Percentiles rank a stretch among this genome's conserved stretches.
Conservation (phyloP, 2,113 vertebrate species). For the Columbina picui region DNA sequence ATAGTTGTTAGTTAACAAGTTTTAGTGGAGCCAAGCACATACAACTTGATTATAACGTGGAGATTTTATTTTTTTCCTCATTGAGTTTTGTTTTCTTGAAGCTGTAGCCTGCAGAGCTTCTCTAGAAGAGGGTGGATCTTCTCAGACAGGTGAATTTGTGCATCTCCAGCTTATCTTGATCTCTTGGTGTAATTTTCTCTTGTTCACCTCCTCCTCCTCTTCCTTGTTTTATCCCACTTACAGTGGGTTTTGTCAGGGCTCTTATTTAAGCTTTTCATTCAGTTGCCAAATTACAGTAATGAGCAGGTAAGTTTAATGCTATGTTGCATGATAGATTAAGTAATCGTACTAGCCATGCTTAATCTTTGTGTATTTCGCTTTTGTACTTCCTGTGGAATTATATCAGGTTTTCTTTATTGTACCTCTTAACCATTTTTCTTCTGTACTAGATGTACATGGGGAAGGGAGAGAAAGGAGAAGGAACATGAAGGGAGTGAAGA, state of each 20-base stretch:
- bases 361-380: background rate
- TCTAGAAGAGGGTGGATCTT: background rate
- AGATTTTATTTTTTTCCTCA: background rate
- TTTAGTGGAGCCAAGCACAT: background rate
- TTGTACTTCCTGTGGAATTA: background rate
- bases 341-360: background rate
- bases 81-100: background rate
- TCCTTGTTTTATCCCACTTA: background rate
- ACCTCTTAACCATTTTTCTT: background rate
- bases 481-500: background rate
- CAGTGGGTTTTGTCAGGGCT: background rate
- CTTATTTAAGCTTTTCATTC: background rate
- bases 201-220: background rate
- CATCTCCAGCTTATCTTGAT: background rate
- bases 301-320: background rate
- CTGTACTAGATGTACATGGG: accelerated
- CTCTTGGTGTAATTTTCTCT: background rate
- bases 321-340: background rate
- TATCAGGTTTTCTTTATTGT: background rate
- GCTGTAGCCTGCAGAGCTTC: background rate
- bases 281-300: background rate
- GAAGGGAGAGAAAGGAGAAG: background rate
- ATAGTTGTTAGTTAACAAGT: background rate
- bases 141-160: background rate
- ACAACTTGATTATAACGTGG: background rate